Evolutionary conservation across 2,888 invertebrate genomes (phyloP).

Genomic region (Sarcophaga subvicina): DNA sequence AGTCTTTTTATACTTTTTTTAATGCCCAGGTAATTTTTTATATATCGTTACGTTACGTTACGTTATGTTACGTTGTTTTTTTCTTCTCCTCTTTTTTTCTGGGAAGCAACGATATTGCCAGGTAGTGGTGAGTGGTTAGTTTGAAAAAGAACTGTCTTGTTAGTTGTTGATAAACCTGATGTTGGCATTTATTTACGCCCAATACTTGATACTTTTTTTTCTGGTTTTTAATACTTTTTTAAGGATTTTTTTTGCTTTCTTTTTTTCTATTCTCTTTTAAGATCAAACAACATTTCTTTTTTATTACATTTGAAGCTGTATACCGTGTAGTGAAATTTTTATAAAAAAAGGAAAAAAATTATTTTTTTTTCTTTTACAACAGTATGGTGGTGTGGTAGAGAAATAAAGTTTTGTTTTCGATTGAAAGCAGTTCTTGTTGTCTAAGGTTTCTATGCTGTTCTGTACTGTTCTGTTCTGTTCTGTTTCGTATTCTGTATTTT

Average conservation of each 20-base stretch:
- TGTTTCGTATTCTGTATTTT: conserved; percentile 30
- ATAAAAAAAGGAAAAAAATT: no score
- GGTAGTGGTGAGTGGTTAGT: conserved; percentile 36
- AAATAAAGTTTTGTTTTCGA: not conserved
- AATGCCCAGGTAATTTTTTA: not conserved
- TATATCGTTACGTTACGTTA: conserved; percentile 19
- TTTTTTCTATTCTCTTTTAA: conserved; percentile 23
- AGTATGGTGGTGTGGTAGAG: no score
- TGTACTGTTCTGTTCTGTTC: not conserved
- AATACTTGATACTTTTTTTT: conserved; percentile 50
- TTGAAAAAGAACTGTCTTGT: conserved; percentile 49
- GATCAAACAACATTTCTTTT: conserved; percentile 22
- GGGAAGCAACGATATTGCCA: not conserved
- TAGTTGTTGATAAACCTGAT: conserved; percentile 63
- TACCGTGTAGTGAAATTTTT: conserved; percentile 14
- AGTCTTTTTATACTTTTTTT: not conserved
- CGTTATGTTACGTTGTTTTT: conserved; percentile 9
- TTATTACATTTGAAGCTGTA: conserved; percentile 35
- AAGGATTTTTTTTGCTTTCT: not conserved
- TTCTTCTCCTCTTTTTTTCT: not conserved
- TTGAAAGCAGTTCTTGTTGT: not conserved
- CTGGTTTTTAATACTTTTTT: no score
- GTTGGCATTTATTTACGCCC: conserved; percentile 68
- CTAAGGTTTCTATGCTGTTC: no score
- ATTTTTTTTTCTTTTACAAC: no score